Percentiles rank a stretch among this genome's conserved stretches.
Evolutionary conservation across 2,113 vertebrate genomes (phyloP).

Genomic region (Microcebus jonahi): DNA sequence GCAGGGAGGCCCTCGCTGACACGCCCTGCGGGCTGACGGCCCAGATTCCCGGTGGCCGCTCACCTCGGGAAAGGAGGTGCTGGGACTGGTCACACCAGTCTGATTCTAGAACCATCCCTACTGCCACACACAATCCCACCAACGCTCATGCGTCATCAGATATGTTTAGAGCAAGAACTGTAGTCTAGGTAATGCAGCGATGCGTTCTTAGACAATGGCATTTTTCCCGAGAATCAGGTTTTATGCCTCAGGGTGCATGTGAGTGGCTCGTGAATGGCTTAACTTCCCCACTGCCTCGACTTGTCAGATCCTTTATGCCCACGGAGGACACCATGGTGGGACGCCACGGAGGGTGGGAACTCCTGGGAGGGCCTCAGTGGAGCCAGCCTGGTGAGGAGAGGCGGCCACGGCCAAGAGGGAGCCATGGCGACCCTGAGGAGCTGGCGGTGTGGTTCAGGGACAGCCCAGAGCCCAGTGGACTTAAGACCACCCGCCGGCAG

Average conservation of each 20-base stretch:
- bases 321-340: too few species aligned
- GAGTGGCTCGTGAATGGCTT: background rate
- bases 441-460: too few species aligned
- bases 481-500: too few species aligned
- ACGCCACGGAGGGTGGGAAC: too few species aligned
- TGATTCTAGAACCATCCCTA: fast-evolving
- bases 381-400: too few species aligned
- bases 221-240: background rate
- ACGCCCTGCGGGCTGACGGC: too few species aligned
- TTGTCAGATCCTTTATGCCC: fast-evolving
- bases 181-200: background rate
- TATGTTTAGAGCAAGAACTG: fast-evolving
- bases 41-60: background rate
- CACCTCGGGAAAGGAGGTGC: background rate
- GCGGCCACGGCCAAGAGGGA: background rate
- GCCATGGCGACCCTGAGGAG: too few species aligned
- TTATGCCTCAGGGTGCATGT: too few species aligned
- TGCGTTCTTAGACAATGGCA: background rate
- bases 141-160: fast-evolving
- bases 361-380: too few species aligned
- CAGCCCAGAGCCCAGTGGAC: too few species aligned
- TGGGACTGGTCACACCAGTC: too few species aligned
- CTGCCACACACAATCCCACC: background rate
- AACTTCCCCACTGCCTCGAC: background rate
- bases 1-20: too few species aligned